Evolutionary conservation across 1,140 invertebrate genomes (phyloP).

Genomic region (Leptopilina boulardi): DNA sequence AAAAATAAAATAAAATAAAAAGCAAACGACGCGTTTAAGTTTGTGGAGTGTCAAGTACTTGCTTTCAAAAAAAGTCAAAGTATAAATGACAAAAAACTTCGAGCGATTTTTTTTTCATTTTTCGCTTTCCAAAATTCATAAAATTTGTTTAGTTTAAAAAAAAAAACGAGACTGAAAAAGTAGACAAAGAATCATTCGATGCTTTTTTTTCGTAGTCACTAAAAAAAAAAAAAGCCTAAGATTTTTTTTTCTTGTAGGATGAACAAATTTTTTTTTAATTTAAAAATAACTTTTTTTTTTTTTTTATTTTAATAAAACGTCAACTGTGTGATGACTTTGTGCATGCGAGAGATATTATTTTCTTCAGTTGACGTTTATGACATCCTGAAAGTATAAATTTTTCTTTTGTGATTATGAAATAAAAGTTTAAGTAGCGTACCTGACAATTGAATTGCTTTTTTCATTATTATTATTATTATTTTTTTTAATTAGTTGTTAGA

Average conservation of each 20-base stretch:
- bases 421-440: conserved; percentile 28
- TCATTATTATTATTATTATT: neutral
- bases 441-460: neutral
- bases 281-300: neutral
- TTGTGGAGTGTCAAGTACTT: conserved; percentile 29
- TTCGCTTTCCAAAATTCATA: neutral
- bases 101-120: neutral
- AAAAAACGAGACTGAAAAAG: conserved; percentile 27
- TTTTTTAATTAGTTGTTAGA: neutral
- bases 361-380: neutral
- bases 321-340: neutral
- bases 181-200: conserved; percentile 29
- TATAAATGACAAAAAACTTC: no score
- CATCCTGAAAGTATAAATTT: neutral
- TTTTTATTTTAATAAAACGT: no score
- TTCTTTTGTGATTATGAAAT: conserved; percentile 26
- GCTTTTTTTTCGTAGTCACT: conserved; percentile 26
- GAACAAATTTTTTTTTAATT: neutral
- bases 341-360: neutral
- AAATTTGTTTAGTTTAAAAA: conserved; percentile 8
- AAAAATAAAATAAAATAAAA: no score
- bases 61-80: neutral
- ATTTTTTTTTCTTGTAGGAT: neutral
- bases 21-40: conserved; percentile 23
- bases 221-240: conserved; percentile 5